Evolutionary conservation across 2,797 vertebrate genomes (phyloP), one percentile per base, ranked within the genome.

Genomic region (Gallinago nigripennis): DNA sequence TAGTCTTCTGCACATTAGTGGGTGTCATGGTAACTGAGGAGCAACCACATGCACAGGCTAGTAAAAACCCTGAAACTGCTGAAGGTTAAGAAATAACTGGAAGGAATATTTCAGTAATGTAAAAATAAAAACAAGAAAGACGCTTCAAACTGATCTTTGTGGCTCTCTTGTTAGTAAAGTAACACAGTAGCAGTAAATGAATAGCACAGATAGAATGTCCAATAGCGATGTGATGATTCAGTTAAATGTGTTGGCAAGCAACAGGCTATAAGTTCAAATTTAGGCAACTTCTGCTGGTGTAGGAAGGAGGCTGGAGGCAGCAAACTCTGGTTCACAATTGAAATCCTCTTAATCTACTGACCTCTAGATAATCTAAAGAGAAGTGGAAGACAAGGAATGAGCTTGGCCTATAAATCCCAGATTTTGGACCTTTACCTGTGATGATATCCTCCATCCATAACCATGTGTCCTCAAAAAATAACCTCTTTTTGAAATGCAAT

Each of bases 21-120:
- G 50, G 18, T 94, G 72, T 91, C 90, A 94, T 63, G 60, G 88
- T 89, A 94, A 94, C 91, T 75, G 79, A 91, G 78, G 72, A 95
- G 48, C 46, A 93, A 31, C 69, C 60, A 48, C 35, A 53, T 0
- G 0, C 33, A 79, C 6, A 91, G 65, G 35, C 71, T 94, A 78
- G 60, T 30, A 92, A 94, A 82, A 75, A 75, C 5, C 0, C 1
- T 30, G 37, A 19, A 89, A 66, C 51, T 80, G 19, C 70, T 82
- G 63, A 88, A 90, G 83, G 64, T 83, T 79, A 80, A 79, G 53
- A 88, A 92, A 76, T 79, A 94, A 88, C 45, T 45, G n/a, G 65
- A 84, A 84, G 68, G 53, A 92, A 50, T 78, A 64, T 65, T 89
- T 88, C 30, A 83, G 35, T 77, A 60, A 35, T 51, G 20, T 69